Conservation (phyloP, 2,113 vertebrate species). For the Istiophorus platypterus region DNA sequence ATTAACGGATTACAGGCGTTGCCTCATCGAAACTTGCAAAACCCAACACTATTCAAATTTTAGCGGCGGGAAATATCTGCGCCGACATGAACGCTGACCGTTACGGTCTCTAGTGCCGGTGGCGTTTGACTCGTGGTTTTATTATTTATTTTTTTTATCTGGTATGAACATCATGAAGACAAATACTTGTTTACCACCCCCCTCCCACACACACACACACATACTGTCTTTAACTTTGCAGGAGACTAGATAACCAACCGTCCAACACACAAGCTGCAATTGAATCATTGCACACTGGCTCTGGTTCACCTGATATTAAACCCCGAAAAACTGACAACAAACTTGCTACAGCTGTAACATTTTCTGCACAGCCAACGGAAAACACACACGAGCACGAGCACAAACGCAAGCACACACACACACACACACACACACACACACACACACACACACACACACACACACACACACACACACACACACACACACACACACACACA, state of each 20-base stretch:
- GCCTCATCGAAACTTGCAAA: fast-evolving
- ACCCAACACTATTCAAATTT: neutral
- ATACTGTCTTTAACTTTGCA: no score
- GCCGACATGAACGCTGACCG: no score
- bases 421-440: no score
- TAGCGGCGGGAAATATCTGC: neutral
- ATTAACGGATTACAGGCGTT: neutral
- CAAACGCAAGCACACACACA: no score
- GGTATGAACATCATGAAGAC: neutral
- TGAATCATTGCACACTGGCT: neutral
- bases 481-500: no score
- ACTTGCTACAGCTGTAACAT: neutral
- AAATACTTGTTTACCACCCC: no score
- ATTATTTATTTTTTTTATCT: neutral
- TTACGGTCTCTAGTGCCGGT: no score
- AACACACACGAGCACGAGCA: no score
- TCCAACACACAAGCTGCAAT: neutral
- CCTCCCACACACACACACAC: fast-evolving
- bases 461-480: no score
- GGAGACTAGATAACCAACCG: neutral
- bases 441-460: no score
- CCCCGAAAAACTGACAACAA: neutral
- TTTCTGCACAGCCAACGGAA: neutral
- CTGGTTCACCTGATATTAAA: neutral
- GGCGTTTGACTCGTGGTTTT: neutral